Conservation (phyloP, 2,113 vertebrate genomes). For the Ciconia boyciana region DNA sequence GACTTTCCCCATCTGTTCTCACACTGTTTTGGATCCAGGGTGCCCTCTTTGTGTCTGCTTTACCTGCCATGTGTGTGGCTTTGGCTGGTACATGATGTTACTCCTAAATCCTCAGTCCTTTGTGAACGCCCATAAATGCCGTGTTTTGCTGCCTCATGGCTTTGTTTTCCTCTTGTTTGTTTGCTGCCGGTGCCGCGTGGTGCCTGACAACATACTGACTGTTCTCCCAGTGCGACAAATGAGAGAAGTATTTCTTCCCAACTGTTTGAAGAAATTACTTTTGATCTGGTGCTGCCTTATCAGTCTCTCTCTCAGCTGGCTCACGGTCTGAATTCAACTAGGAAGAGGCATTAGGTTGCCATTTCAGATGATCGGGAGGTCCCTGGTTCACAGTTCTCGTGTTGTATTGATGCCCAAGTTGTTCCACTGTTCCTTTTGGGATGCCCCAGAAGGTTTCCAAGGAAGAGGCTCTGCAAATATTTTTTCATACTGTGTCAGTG, state of each 20-base stretch:
- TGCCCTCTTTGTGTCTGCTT: not conserved
- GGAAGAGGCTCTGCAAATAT: not conserved
- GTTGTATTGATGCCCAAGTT: not conserved
- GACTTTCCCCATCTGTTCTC: not conserved
- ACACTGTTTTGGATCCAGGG: not conserved
- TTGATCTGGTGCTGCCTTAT: not conserved
- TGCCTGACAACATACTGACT: not conserved
- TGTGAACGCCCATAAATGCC: rapidly evolving
- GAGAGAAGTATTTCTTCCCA: not conserved
- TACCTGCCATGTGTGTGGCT: not conserved
- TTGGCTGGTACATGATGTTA: not conserved
- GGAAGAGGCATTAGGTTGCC: not conserved
- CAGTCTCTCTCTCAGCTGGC: not conserved
- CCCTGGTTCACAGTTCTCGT: rapidly evolving
- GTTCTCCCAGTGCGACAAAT: not conserved
- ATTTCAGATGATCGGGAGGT: not conserved
- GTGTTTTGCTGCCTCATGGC: not conserved
- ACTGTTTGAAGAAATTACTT: not conserved
- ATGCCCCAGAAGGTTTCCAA: not conserved
- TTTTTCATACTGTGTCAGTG: not conserved
- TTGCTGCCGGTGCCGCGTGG: rapidly evolving
- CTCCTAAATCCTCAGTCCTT: not conserved
- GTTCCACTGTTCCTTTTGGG: not conserved
- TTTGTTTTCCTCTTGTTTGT: not conserved
- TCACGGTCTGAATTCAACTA: not conserved